These are phyloP conservation scores for Cebus imitator DNA, from an alignment of 2,113 vertebrate species.

Conservation along the genomic window DNA sequence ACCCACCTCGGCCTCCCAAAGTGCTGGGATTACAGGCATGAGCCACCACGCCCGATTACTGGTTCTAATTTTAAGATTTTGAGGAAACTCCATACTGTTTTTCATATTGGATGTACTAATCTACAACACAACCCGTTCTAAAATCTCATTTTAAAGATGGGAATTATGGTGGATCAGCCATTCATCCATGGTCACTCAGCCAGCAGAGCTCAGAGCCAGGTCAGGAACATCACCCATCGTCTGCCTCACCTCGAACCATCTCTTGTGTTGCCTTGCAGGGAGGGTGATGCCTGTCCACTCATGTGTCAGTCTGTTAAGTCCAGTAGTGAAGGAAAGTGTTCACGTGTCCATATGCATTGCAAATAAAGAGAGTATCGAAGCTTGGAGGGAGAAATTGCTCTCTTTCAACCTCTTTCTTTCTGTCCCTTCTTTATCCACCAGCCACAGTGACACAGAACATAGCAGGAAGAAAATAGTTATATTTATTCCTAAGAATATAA, in stretches of 20 bases:
- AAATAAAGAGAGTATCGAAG: background rate
- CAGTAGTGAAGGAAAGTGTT: background rate
- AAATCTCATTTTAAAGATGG: background rate
- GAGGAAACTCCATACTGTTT: background rate
- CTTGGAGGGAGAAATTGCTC: background rate
- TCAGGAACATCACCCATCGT: background rate
- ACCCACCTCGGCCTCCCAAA: too few relatives aligned
- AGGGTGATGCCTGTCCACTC: background rate
- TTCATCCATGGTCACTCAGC: background rate
- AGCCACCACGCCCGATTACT: background rate
- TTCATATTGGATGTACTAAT: background rate
- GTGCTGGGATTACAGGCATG: too few relatives aligned
- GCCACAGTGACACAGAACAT: background rate
- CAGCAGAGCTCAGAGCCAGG: background rate
- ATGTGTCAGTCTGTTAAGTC: background rate
- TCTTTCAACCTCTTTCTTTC: background rate
- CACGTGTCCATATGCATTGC: background rate
- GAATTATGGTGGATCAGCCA: background rate
- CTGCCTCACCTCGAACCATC: background rate
- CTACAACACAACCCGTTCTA: background rate
- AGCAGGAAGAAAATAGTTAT: background rate
- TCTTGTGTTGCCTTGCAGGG: background rate
- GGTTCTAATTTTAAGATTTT: background rate
- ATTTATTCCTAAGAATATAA: background rate
- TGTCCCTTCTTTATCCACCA: background rate